Conservation (phyloP, 1,140 invertebrate genomes). For the Drosophila obscura region DNA sequence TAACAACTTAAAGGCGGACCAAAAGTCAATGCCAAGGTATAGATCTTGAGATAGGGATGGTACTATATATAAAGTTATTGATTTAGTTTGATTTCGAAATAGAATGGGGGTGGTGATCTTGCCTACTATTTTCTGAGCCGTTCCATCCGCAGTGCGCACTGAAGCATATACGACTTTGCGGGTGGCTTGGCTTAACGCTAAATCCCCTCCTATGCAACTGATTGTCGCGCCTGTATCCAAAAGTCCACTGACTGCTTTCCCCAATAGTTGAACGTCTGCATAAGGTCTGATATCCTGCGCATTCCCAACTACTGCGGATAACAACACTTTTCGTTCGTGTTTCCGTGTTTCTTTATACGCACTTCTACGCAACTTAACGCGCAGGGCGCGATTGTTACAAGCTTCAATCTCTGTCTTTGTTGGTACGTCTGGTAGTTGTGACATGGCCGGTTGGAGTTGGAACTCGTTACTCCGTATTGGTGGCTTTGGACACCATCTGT, state of each 20-base stretch:
- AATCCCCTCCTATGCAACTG: conserved; percentile 1
- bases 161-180: neutral
- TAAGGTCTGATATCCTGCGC: neutral
- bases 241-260: neutral
- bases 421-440: no score
- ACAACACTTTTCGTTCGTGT: neutral
- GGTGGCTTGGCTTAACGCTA: neutral
- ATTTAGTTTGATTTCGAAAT: neutral
- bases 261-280: neutral
- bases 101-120: neutral
- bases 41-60: neutral
- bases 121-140: neutral
- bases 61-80: neutral
- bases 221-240: conserved; percentile 2
- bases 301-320: neutral
- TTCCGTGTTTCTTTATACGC: neutral
- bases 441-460: neutral
- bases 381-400: no score
- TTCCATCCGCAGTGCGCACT: neutral
- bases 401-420: no score
- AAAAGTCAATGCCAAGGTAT: conserved; percentile 1
- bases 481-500: neutral
- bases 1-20: neutral
- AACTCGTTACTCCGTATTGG: conserved; percentile 1
- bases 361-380: neutral